Evolutionary conservation across 2,113 vertebrate species (phyloP).

Genomic region (Panurus biarmicus): DNA sequence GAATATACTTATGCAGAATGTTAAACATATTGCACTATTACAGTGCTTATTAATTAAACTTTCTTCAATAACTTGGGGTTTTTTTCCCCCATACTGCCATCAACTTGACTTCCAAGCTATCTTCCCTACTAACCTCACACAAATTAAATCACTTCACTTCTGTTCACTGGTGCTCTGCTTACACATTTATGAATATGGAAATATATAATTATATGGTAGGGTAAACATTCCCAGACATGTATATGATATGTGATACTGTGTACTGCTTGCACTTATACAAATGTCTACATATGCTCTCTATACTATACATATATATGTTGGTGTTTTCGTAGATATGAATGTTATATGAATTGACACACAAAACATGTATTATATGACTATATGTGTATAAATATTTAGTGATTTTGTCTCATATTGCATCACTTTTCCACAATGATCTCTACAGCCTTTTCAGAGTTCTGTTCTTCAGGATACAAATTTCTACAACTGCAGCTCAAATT

Average conservation of each 20-base stretch:
- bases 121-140: neutral
- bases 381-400: neutral
- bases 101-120: neutral
- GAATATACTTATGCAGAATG: neutral
- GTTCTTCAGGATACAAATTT: neutral
- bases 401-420: neutral
- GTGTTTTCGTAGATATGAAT: neutral
- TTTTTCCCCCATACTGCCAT: too few species aligned
- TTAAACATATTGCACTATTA: neutral
- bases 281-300: too few species aligned
- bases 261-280: neutral
- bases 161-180: neutral
- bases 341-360: neutral
- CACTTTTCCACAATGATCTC: neutral
- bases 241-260: neutral
- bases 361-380: neutral
- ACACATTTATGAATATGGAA: neutral
- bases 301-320: neutral
- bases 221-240: neutral
- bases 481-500: neutral
- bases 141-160: neutral
- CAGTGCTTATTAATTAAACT: neutral
- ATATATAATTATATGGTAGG: neutral
- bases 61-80: neutral
- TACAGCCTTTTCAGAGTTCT: neutral